phyloP scores from a whole-genome alignment of 2,113 vertebrate species.

The Anoura caudifer region DNA sequence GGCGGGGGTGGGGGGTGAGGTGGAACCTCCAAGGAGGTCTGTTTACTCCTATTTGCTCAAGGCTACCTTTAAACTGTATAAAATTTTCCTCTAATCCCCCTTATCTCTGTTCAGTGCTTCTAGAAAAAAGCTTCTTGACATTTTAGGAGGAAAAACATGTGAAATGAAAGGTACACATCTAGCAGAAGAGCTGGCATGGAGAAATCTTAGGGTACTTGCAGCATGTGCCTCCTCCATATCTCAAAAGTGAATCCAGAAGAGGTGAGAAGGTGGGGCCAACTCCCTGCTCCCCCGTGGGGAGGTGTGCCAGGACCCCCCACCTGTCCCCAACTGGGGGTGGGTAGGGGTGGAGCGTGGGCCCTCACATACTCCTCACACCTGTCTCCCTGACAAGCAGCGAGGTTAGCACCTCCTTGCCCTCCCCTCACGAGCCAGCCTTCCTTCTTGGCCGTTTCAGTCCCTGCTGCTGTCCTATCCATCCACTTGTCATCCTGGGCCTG shows the following conservation, averaged over 20 bases:
- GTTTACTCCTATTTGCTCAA: slow-evolving; percentile 68
- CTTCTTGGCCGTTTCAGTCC: background rate
- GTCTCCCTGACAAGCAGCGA: fast-evolving
- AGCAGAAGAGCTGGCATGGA: slow-evolving; percentile 32
- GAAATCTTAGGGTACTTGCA: background rate
- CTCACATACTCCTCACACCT: no score
- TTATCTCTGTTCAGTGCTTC: slow-evolving; percentile 77
- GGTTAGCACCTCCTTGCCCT: background rate
- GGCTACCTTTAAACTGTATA: slow-evolving; percentile 74
- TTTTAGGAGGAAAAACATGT: slow-evolving; percentile 61
- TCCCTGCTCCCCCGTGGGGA: background rate
- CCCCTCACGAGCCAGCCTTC: background rate
- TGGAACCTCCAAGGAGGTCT: slow-evolving; percentile 60
- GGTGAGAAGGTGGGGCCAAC: fast-evolving
- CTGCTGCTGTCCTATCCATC: fast-evolving
- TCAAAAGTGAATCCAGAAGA: fast-evolving
- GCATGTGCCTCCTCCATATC: background rate
- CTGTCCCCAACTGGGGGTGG: fast-evolving
- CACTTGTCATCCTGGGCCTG: background rate
- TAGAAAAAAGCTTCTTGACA: slow-evolving; percentile 80
- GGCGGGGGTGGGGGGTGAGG: background rate
- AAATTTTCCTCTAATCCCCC: slow-evolving; percentile 74
- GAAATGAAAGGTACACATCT: background rate
- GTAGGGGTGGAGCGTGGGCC: no score
- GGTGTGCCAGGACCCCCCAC: background rate